Base-by-base conservation (phyloP, 2,113 vertebrate genomes). In the Amphilophus citrinellus region DNA sequence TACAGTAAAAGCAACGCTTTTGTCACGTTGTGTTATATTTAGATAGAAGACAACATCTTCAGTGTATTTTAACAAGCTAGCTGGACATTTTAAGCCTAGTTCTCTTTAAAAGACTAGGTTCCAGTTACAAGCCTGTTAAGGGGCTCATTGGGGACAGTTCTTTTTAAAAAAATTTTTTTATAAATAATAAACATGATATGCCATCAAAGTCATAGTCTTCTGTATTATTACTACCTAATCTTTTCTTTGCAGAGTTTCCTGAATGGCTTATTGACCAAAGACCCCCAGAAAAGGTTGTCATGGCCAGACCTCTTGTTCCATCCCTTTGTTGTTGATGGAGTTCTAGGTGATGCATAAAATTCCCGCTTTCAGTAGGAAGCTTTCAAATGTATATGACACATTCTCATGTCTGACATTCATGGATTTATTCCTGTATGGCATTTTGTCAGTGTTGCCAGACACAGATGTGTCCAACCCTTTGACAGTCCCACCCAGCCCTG, bases 291-390 rank as follows among this genome's bases (percentile, higher is more conserved):
- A 86, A 97, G 98, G 13, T 92, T 99, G 78, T 96, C 98, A 0
- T 99, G 98, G 98, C 98, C 98, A 5, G 96, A 97, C 61, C 96
- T 99, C 53, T 93, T 99, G 53, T 94, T 96, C 88, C 98, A 99
- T 79, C 97, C 98, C 7, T 99, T 98, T 93, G 96, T 99, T 92
- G 97, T 96, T 82, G 97, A 97, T 71, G 94, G 14, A 77, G 97
- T 99, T 92, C 93, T 95, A 75, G 96, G 98, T 99, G 84, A 97
- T 94, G 24, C 68, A n/a, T 73, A 24, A 47, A 80, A n/a, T 11
- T 63, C 7, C 2, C 10, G 13, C 42, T 57, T 68, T 66, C 39
- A 15, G 18, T 59, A 1, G 0, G n/a, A 65, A 58, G 1, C 13
- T 50, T 10, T 13, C 6, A 47, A 3, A 15, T 59, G 2, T 77